Evolutionary conservation across 2,113 vertebrate genomes (phyloP), one percentile per base, ranked within the genome.

Genomic region (Podilymbus podiceps): DNA sequence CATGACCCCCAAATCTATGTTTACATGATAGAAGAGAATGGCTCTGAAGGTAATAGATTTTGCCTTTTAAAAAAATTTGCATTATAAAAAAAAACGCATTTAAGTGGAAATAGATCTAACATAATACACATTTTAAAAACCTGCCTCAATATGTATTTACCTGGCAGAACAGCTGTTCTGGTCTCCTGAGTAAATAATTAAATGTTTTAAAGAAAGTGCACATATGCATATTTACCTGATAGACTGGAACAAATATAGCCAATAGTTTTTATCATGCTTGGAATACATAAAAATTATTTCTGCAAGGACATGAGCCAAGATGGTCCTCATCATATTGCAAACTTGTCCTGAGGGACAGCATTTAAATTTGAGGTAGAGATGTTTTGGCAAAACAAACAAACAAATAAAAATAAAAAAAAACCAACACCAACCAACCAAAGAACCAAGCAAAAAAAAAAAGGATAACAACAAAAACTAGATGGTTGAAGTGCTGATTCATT

Each of bases 101-200:
- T 97, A 97, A 96, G 71, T 95, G 53, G 60, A 97, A 96, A 95
- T 94, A 79, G 56, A 77, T 94, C 77, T 97, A 96, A 93, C 35
- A 86, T 86, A 96, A 90, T 25, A 75, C 46, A 90, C 28, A 40
- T 71, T 81, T 96, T 89, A 35, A 93, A 96, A 93, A 93, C 85
- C 66, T 95, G 46, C 46, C 24, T 96, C n/a, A 77, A 93, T 95
- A 94, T 97, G 27, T 84, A 89, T 97, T 97, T 97, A 97, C 95
- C 83, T 95, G 88, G 63, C 28, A 97, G 89, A 97, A 90, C 94
- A 98, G 93, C 79, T 98, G 89, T 97, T 98, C 94, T 88, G 82
- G 82, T 85, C 96, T 96, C 73, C 79, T 92, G 96, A 85, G 95
- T 97, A 97, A 98, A 98, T 97, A 97, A 97, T 94, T 97, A 97